Base-by-base conservation (phyloP, 2,113 vertebrate species). In the Toxotes jaculatrix region DNA sequence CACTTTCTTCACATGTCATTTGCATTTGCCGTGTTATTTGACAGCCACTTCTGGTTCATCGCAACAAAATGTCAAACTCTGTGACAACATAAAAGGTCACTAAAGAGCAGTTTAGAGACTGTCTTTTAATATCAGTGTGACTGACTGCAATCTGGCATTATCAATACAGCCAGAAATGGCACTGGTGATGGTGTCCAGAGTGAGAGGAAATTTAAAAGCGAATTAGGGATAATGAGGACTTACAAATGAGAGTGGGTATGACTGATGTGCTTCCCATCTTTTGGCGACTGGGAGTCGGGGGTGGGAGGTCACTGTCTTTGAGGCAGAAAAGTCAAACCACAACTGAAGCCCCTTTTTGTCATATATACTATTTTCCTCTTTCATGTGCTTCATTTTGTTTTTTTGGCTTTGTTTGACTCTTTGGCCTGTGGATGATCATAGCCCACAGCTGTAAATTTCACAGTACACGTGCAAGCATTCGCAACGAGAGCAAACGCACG, bases 21-120 rank as follows among this genome's bases (percentile, higher is more conserved):
- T 90, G 75, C 38, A 71, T 86, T 85, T 84, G 80, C 77, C 61
- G 7, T 86, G 91, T 89, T 90, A 66, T 93, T 86, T 79, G 36
- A 82, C 79, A 89, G 84, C 68, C 79, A 88, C 76, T 92, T 92
- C 84, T 85, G 88, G 81, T 91, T 91, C 90, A 93, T 83, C 11
- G 59, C 80, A 81, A 83, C 57, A 83, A 88, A 92, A 95, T 92
- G 93, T 91, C 91, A 93, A 89, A 88, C 67, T 86, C 66, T 84
- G 74, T 79, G 80, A 92, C 83, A 81, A 74, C 87, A 82, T 88
- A 80, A 94, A 93, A 95, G 89, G 93, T 94, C 91, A 93, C 19
- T 66, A 77, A 92, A 87, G 80, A 86, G 63, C 83, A 83, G 74
- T 82, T 90, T 79, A 74, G 23, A 34, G 57, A 76, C 49, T 82